Evolutionary conservation across 2,888 invertebrate species (phyloP), one percentile per base, ranked within the genome.

Genomic region (Anorthoa munda): DNA sequence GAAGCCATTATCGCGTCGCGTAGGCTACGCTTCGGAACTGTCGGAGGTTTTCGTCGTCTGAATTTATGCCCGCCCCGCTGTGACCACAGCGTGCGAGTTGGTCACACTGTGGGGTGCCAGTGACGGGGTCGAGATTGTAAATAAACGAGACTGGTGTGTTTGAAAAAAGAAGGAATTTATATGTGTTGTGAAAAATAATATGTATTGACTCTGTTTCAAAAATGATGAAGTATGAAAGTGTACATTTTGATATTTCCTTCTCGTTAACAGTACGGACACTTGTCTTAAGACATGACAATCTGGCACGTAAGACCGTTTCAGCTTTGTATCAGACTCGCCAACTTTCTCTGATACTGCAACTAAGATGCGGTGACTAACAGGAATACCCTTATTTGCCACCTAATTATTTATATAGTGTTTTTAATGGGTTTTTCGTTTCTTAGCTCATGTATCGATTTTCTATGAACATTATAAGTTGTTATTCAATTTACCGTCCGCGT

Each of bases 1-100:
- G 82, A 81, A 83, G 82, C 88, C 91, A 90, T 91, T 92, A 92
- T 91, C 90, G 88, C 86, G 83, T 87, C 83, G 84, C 84, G 87
- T 86, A 86, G 89, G 87, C 85, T 81, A 82, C 87, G 82, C 87
- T 88, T 88, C 87, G 86, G 87, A 88, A 86, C 87, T 88, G 89
- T 90, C 89, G 83, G 88, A 89, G 88, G 89, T 87, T 90, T 88
- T 89, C 92, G 89, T 85, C 89, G 90, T 79, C 83, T 83, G 90
- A 91, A 92, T 93, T 92, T 91, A 92, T 91, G 90, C 88, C 87
- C 88, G 83, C 87, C 89, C 90, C 87, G 87, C 86, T 88, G 87
- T 89, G 88, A 89, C 91, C 91, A 86, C 90, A 89, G 84, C 82
- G 83, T 84, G 89, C 85, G 86, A 87, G 88, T 85, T 82, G 75